Base-by-base conservation (phyloP, 53 echinoderm and acorn worm genomes). In the Temnopleurus reevesii region DNA sequence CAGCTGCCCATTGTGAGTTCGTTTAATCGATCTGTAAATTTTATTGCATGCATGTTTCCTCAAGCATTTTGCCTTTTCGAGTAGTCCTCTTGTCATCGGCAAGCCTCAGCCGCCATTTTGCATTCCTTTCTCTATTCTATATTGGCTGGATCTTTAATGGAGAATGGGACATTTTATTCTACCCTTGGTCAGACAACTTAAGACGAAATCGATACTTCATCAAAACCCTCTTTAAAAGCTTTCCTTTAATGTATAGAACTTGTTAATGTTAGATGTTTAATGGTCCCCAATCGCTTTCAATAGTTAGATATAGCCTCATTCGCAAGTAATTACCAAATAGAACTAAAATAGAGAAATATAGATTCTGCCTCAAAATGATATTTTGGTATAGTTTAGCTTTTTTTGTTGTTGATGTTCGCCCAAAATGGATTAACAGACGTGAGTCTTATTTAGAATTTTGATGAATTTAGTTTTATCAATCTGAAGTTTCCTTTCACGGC, bases 61-160 rank as follows among this genome's bases (percentile, higher is more conserved):
- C 71, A 6, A 71, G 71, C 38, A 8, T 71, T 71, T 38, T 41
- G 41, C 71, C 4, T 36, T 19, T 41, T 71, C 21, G 13, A 71
- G 41, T 7, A 71, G n/a, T n/a, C n/a, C 38, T 71, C 36, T 71
- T 71, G 71, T 41, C 41, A 71, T 71, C 71, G 19, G 2, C n/a
- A 23, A 19, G n/a, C 36, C 43, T 71, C 41, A 71, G 71, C 71
- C 7, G 71, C 71, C 71, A 71, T 71, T 71, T 71, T 71, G 71
- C 36, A 71, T 71, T 71, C 71, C 71, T 71, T 71, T 71, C 71
- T 71, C 41, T 13, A 8, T 71, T 71, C 21, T 18, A 0, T 38
- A 13, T 43, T 8, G 71, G 41, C n/a, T 41, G 71, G 21, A n/a
- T n/a, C 71, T 41, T 71, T n/a, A 31, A 18, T 41, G 41, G n/a